Evolutionary conservation across 2,888 invertebrate genomes (phyloP), one percentile per base, ranked within the genome.

Genomic region (Cosmorhoe ocellata): DNA sequence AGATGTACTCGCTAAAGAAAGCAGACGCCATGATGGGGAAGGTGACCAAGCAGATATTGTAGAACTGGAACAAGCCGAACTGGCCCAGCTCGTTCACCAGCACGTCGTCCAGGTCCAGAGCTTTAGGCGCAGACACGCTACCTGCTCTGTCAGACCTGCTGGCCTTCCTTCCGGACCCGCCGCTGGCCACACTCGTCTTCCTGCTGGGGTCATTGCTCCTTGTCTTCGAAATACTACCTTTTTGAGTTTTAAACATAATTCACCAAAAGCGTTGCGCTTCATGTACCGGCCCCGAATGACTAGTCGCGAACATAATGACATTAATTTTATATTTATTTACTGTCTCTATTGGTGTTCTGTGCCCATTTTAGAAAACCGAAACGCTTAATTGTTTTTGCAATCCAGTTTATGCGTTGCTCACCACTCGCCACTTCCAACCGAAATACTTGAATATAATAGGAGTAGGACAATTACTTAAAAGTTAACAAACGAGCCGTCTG

Each of bases 1-100:
- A 95, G 49, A 94, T 92, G 67, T 93, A 95, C 36, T 93, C 93
- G 58, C 93, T 91, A 63, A 92, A 91, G 56, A 93, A 92, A 0
- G 93, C 93, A 1, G 93, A 92, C 73, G 94, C 92, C 47, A 93
- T 82, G 59, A 94, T 89, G 0, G 94, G 93, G 24, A 94, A 54
- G 48, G 92, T 87, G 34, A 94, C 91, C 50, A 94, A 74, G 28
- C 88, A 45, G 53, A 93, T 91, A 55, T 92, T 92, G 22, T 86
- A 69, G 12, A 92, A 66, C 79, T 95, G 95, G 75, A 92, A 95
- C 58, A 86, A 86, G 9, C 94, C 94, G 58, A 93, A 93, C 71
- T 93, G 92, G 0, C 93, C 93, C 57, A 94, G 63, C 63, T 92
- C 90, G 36, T 84, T 80, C 5, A 83, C 73, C 48, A 93, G 71